Base-by-base conservation (phyloP, 2,113 vertebrate genomes). In the Pseudonaja textilis region DNA sequence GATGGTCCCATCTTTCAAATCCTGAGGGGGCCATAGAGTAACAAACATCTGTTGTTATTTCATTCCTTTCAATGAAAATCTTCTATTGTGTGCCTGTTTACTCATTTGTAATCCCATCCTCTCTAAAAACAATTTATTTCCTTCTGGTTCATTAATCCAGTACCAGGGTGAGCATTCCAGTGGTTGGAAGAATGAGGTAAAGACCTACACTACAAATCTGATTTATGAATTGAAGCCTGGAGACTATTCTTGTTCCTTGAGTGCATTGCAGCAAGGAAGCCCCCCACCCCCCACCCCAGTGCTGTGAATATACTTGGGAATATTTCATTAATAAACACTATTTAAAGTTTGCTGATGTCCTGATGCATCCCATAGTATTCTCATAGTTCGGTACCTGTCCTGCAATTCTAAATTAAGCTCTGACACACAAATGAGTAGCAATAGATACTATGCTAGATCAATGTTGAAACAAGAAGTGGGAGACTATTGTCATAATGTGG, bases 241-340 rank as follows among this genome's bases (percentile, higher is more conserved):
- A 81, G 18, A 81, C n/a, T 81, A 18, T 1, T 74, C 69, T 39
- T 9, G 18, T 39, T 81, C 1, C 69, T 81, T 20, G 18, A 39
- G n/a, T 22, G 34, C 18, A 81, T 9, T 81, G 5, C n/a, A 34
- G 5, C 6, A 8, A 81, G 69, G 23, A 59, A 59, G 57, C 8
- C 1, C 23, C 57, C 57, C 8, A 1, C 7, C 1, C 1, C 1
- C 23, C 7, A 2, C 11, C 61, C 1, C 1, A 0, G 25, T n/a
- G 29, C 29, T 64, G 61, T 4, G 61, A 64, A 64, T 64, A 64
- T 29, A 64, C 11, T 64, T 14, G 26, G 29, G 64, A n/a, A n/a
- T n/a, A 34, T 69, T 69, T 69, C 16, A n/a, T 69, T 69, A 69
- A 69, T 69, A 69, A 34, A 69, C 12, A n/a, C 16, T 29, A n/a